Evolutionary conservation across 2,888 invertebrate species (phyloP), one percentile per base, ranked within the genome.

Genomic region (Hoplodrina ambigua): DNA sequence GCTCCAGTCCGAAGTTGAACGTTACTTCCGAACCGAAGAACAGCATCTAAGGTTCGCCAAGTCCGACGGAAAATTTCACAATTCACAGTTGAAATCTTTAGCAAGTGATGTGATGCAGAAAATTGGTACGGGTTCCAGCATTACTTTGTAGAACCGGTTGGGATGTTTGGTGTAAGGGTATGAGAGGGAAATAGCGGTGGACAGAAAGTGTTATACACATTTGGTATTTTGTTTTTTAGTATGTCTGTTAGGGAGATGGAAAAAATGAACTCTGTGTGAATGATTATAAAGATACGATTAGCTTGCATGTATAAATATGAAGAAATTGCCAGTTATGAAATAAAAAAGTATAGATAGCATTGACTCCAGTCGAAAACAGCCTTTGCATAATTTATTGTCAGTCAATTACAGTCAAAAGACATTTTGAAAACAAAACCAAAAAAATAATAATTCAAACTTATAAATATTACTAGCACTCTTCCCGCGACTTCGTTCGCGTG

Each of bases 11-110:
- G 19, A 13, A 49, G 50, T 59, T 25, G 52, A 58, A 57, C 69
- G 58, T 53, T 62, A 52, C 58, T 80, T 82, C 82, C 72, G 44
- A 52, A 7, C 69, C 56, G 65, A 25, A 53, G 75, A 58, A 70
- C 71, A 19, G 41, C 56, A 67, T 84, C 83, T 83, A 84, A 83
- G 75, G 61, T 33, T 44, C 41, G 2, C 61, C 61, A 60, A 79
- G 77, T 80, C 84, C 80, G 17, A 69, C 69, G 84, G 79, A 83
- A 83, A 83, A 79, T 81, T 84, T 74, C 75, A 81, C 87, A 85
- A 88, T 87, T 89, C 86, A 89, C 88, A 88, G 87, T 89, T 88
- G 85, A 88, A 88, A 90, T 89, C 87, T 89, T 86, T 78, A 83
- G 75, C 77, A 70, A 81, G 81, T 85, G 85, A 78, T 78, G 77